Evolutionary conservation across 2,888 invertebrate genomes (phyloP), one percentile per base, ranked within the genome.

Genomic region (Craniophora ligustri): DNA sequence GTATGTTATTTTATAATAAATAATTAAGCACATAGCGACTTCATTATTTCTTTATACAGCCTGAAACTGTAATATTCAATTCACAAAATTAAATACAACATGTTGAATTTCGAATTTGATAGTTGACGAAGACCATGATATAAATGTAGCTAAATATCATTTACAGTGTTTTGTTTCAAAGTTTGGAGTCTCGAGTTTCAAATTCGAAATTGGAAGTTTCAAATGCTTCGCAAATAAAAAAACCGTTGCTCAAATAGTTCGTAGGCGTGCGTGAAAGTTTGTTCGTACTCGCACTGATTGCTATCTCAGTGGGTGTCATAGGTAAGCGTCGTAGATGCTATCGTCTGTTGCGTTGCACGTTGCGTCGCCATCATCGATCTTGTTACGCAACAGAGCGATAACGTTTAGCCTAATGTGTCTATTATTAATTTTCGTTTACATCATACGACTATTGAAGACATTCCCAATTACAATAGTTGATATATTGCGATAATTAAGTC

Each of bases 271-370:
- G 85, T 84, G 86, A 88, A 88, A 88, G 87, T 85, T 65, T 78
- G 75, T 75, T 21, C 67, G 48, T 60, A 32, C 48, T 48, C 63
- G 55, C 51, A 74, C 3, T n/a, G 84, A 85, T 85, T 59, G 61
- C 66, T 81, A 84, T 84, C 82, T 47, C 59, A 54, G 87, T 88
- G 82, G 88, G 87, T 84, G 88, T 86, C 79, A 75, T 76, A 79
- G 74, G 78, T 84, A 77, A 76, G 67, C 70, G 64, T 60, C 59
- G 46, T 42, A 67, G 75, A 70, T 68, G 41, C 40, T 55, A 66
- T 66, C 70, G 46, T 39, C 49, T 34, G 54, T 66, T 60, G 54
- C 42, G 46, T 67, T 63, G 53, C 50, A 39, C 30, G 56, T 64
- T 61, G 65, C 58, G 41, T 58, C 44, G 41, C 48, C 40, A 68